Conservation (phyloP, 2,888 invertebrate genomes). For the Lobophora halterata region DNA sequence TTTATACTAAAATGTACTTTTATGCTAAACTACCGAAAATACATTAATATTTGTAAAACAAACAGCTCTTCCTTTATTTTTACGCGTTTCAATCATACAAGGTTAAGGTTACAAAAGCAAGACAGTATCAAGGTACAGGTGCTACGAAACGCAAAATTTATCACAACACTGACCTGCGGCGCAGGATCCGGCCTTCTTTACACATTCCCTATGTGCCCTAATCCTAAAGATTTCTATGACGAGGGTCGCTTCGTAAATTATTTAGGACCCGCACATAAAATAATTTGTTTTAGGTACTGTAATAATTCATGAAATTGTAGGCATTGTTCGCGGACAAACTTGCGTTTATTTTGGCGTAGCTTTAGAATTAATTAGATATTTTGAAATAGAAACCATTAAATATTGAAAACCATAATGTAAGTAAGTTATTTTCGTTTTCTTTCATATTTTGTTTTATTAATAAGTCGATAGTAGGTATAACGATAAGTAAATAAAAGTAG, state of each 20-base stretch:
- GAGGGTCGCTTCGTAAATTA: slow-evolving; percentile 43
- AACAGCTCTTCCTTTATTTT: no score
- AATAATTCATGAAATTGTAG: slow-evolving; percentile 35
- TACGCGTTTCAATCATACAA: no score
- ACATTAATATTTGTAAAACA: no score
- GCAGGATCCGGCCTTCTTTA: slow-evolving; percentile 31
- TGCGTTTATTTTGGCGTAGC: slow-evolving; percentile 9
- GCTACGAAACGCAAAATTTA: slow-evolving; percentile 25
- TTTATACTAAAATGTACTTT: no score
- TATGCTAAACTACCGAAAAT: no score
- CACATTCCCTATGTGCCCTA: slow-evolving; percentile 35
- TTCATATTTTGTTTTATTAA: no score
- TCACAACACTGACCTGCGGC: slow-evolving; percentile 19
- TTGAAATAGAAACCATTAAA: no score
- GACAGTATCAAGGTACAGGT: slow-evolving; percentile 10
- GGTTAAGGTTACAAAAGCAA: neutral
- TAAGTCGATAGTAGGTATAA: no score
- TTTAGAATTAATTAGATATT: no score
- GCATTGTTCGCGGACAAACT: slow-evolving; percentile 31
- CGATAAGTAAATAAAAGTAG: no score
- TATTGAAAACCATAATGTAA: no score
- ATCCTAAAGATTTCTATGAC: slow-evolving; percentile 44
- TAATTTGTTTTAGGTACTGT: slow-evolving; percentile 40
- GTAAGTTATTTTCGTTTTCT: no score
- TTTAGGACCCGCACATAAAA: slow-evolving; percentile 37